These are phyloP conservation scores for Idaea aversata DNA, from an alignment of 2,888 invertebrate species.

Conservation along the genomic window DNA sequence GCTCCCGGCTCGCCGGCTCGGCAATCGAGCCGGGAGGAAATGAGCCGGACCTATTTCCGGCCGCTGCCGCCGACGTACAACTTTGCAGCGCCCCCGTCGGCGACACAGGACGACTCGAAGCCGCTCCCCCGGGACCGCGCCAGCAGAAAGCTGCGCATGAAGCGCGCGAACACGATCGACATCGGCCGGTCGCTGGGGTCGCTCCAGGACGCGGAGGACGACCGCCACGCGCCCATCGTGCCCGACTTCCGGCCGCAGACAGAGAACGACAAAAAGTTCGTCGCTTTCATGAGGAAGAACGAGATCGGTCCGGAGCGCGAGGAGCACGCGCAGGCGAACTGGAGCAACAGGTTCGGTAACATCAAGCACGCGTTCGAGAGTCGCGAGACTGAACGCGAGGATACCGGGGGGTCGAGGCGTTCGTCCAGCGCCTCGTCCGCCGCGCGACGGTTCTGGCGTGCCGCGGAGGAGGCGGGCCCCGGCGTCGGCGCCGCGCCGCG, in stretches of 20 bases:
- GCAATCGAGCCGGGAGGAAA: slow-evolving; percentile 43
- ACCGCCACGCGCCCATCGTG: slow-evolving; percentile 70
- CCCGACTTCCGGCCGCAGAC: slow-evolving; percentile 90
- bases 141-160: slow-evolving; percentile 88
- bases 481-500: slow-evolving; percentile 27
- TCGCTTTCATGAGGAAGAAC: slow-evolving; percentile 89
- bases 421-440: slow-evolving; percentile 72
- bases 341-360: slow-evolving; percentile 91
- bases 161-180: slow-evolving; percentile 93
- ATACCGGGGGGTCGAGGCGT: slow-evolving; percentile 45
- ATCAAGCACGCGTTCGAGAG: slow-evolving; percentile 91
- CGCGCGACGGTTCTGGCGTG: slow-evolving; percentile 82
- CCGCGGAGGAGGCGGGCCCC: slow-evolving; percentile 76
- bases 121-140: slow-evolving; percentile 73
- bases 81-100: slow-evolving; percentile 58
- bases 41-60: slow-evolving; percentile 53
- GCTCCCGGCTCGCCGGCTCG: slow-evolving; percentile 34
- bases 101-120: slow-evolving; percentile 57
- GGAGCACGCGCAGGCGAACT: slow-evolving; percentile 77
- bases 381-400: slow-evolving; percentile 46
- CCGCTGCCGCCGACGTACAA: slow-evolving; percentile 70
- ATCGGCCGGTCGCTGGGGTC: slow-evolving; percentile 87
- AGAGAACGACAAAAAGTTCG: slow-evolving; percentile 90
- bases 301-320: slow-evolving; percentile 51
- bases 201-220: slow-evolving; percentile 71